Evolutionary conservation across 1,140 invertebrate genomes (phyloP), one percentile per base, ranked within the genome.

Genomic region (Andricus grossulariae): DNA sequence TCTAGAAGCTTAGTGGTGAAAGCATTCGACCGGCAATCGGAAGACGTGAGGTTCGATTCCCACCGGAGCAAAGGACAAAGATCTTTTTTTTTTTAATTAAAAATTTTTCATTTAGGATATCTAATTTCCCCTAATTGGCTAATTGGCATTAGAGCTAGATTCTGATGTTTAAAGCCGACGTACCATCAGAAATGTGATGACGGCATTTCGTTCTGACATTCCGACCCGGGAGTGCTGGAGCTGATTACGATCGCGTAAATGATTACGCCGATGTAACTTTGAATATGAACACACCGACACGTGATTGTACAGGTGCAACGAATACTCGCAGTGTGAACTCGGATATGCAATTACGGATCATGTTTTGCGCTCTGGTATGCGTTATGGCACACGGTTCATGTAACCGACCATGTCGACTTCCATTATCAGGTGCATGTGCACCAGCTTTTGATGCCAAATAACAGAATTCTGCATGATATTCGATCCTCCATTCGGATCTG

Each of bases 301-400:
- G 6, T 21, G 57, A 66, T 21, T 11, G 60, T 66, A 16, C 60
- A 12, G 55, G 4, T 21, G 25, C 21, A 39, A 32, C 60, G 25
- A 32, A 66, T 66, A 66, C 60, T 66, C 10, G 25, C 25, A 45
- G 25, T 39, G 60, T 15, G 25, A 66, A 66, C 25, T 39, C 60
- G n/a, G 60, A 66, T 66, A 66, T 45, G 25, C 25, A 66, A 66
- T 66, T 66, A 39, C 16, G 60, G 32, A 66, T 66, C n/a, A 66
- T 66, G 60, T 32, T 66, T 39, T 45, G 16, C 32, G 6, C 60
- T 66, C 60, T 13, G 60, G 60, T 32, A 66, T 66, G 60, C 15
- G 60, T 66, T 66, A 66, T 66, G 60, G 45, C 25, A 66, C 25
- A 66, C 60, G 60, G 60, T 66, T 66, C 60, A 66, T 66, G 32